phyloP scores from a whole-genome alignment of 1,140 invertebrate species.

The Hylaeus volcanicus region DNA sequence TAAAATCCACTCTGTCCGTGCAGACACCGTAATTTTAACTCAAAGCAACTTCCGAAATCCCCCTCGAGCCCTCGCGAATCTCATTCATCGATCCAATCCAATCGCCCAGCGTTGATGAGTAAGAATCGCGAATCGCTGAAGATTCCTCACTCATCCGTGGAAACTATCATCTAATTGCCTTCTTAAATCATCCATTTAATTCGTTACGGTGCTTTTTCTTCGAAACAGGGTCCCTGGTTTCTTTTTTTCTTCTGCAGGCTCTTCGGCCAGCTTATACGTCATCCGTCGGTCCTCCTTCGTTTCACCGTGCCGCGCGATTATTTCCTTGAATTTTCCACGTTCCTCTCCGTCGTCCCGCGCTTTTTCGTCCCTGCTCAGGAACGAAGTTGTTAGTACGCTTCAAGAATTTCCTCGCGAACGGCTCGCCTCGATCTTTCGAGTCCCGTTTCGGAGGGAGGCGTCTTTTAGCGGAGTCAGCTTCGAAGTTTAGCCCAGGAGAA shows the following conservation, averaged over 20 bases:
- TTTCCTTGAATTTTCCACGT: constrained; percentile 17
- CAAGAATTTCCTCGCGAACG: constrained; percentile 50
- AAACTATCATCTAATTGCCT: no score
- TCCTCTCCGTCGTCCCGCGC: not conserved
- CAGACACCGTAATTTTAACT: no score
- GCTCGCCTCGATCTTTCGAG: constrained; percentile 31
- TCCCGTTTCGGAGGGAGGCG: constrained; percentile 44
- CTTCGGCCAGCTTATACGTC: constrained; percentile 9
- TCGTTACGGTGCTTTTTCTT: not conserved
- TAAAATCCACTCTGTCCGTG: no score
- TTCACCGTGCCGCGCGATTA: constrained; percentile 22
- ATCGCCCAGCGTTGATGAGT: no score
- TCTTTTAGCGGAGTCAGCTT: constrained; percentile 57
- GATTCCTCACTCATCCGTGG: no score
- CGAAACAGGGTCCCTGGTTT: not conserved
- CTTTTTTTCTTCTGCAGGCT: not conserved
- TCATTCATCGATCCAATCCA: no score
- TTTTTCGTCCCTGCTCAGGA: not conserved
- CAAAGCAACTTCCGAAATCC: no score
- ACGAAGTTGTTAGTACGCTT: constrained; percentile 10
- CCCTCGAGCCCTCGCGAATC: no score
- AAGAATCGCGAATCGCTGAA: no score
- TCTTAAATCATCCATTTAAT: not conserved
- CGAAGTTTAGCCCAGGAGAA: constrained; percentile 26
- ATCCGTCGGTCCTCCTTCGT: constrained; percentile 17